Percentiles rank a stretch among this genome's conserved stretches.
phyloP scores from a whole-genome alignment of 2,888 invertebrate genomes.

The Venustoraphidia nigricollis region DNA sequence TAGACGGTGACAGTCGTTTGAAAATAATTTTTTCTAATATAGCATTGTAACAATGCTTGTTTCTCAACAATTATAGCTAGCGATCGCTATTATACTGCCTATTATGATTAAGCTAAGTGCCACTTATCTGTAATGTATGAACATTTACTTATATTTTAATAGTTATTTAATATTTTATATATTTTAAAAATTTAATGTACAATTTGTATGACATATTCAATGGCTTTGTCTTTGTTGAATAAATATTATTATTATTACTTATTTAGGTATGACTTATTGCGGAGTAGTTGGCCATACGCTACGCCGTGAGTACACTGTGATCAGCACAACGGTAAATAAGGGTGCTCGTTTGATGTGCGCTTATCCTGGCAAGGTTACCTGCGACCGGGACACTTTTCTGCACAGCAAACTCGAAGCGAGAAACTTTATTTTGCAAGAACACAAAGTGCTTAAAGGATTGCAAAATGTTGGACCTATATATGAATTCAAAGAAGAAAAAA shows the following conservation, averaged over 20 bases:
- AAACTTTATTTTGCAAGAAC: constrained; percentile 39
- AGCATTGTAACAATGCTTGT: too few species aligned
- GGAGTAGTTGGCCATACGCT: constrained; percentile 58
- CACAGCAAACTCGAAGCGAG: constrained; percentile 44
- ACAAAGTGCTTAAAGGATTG: constrained; percentile 42
- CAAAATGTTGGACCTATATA: constrained; percentile 45
- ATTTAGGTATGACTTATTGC: constrained; percentile 48
- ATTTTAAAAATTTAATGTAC: too few species aligned
- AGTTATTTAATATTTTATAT: too few species aligned
- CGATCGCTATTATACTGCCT: too few species aligned
- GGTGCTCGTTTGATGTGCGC: constrained; percentile 50
- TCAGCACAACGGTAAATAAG: constrained; percentile 56
- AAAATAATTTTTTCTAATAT: too few species aligned
- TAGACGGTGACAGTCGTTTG: too few species aligned
- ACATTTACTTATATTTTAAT: too few species aligned
- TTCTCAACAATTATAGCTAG: too few species aligned
- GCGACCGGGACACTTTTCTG: constrained; percentile 49
- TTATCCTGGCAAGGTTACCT: constrained; percentile 41
- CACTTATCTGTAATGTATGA: too few species aligned
- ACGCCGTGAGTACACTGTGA: constrained; percentile 58
- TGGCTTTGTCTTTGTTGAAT: too few species aligned
- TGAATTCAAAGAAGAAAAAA: constrained; percentile 33
- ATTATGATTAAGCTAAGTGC: too few species aligned
- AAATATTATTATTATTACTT: constrained; percentile 7
- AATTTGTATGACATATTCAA: too few species aligned